Evolutionary conservation across 1,140 invertebrate genomes (phyloP), one percentile per base, ranked within the genome.

Genomic region (Lycorma delicatula): DNA sequence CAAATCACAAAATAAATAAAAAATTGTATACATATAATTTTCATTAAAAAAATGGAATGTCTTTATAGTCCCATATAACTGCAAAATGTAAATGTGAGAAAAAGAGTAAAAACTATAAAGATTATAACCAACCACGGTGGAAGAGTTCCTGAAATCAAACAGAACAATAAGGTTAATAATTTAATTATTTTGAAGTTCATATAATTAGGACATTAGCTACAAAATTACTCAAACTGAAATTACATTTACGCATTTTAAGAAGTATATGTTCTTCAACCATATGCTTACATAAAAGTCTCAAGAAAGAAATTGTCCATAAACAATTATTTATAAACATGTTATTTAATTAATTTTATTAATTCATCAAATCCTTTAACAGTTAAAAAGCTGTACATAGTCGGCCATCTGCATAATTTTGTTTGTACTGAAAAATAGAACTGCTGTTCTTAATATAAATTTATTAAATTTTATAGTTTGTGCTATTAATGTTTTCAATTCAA

Each of bases 31-130:
- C n/a, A n/a, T n/a, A n/a, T n/a, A n/a, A n/a, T n/a, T n/a, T n/a
- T n/a, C n/a, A n/a, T n/a, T n/a, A n/a, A n/a, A n/a, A n/a, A n/a
- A n/a, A n/a, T n/a, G n/a, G 11, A 50, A 5, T 46, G 7, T 12
- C 41, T 70, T 85, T 81, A 91, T 74, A 91, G 82, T 62, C 84
- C 87, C 64, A 90, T 65, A 70, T 85, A 90, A 67, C 86, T 88
- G 73, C 87, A 90, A 56, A 87, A 67, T 56, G 82, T 75, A 74
- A 91, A 89, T 54, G 86, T 85, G 63, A 81, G 75, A 66, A 86
- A 84, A 58, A 91, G 74, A 59, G 84, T 83, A 51, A 85, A 67
- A 44, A 89, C 71, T 51, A 90, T 83, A 28, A 89, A 75, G 59
- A 84, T 62, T 47, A 87, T 79, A 55, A 85, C 86, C 29, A 89